Base-by-base conservation (phyloP, 2,888 invertebrate species). In the Blera fallax region DNA sequence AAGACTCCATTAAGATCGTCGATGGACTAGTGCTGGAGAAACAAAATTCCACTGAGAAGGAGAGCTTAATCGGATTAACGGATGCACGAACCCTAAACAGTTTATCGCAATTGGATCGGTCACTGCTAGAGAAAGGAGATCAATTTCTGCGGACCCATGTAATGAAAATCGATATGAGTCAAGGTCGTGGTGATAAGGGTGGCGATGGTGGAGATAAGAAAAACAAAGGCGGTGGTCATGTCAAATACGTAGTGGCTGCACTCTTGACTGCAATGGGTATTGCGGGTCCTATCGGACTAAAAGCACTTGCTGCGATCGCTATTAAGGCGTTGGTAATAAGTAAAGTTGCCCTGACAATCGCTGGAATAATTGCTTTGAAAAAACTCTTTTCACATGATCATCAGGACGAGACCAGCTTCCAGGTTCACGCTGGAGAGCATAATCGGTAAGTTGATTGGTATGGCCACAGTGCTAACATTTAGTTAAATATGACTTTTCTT, bases 321-420 rank as follows among this genome's bases (percentile, higher is more conserved):
- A 95, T 95, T 56, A 95, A 95, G 91, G 95, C 95, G 37, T 93
- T 96, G 87, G 94, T 96, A 84, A 95, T 95, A 88, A 95, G 95
- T 90, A 96, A 96, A 90, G 94, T 95, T 58, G 95, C 95, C 1
- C 91, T 96, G 77, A 95, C 95, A 81, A 95, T 96, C 88, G 95
- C 95, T 83, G 94, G 95, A 70, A 95, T 95, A 78, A 95, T 95
- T 88, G 95, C 94, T 21, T 91, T 95, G 88, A 95, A 95, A 93
- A 95, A 95, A 91, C 93, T 96, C 87, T 95, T 95, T 92, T 94
- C 95, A 83, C 94, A 95, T 87, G 95, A 95, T 87, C 92, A 93
- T 85, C 93, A 94, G 82, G 94, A 94, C 87, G 94, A 94, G 90
- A 93, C 94, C 54, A 94, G 94, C 87, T 94, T 95, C 92, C 95